Base-by-base conservation (phyloP, 2,113 vertebrate species). In the Phodopus roborovskii region DNA sequence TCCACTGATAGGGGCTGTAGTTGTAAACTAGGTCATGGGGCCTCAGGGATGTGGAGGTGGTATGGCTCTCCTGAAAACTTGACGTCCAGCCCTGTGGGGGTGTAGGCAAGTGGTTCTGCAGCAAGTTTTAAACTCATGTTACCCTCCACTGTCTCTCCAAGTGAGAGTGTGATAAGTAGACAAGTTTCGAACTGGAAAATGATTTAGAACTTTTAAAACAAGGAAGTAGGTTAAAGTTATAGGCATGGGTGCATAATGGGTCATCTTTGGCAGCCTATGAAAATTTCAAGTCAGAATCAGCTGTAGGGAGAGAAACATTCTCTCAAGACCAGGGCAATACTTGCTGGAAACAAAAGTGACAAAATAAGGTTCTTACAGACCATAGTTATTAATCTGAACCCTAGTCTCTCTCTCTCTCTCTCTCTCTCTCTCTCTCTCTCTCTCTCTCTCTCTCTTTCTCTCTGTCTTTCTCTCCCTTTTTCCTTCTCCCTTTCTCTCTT, bases 131-230 rank as follows among this genome's bases (percentile, higher is more conserved):
- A 93, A 82, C 70, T 0, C 1, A 33, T 28, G 45, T 33, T 89
- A 20, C 74, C 5, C 42, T 88, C 50, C 71, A 77, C n/a, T 74
- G 7, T 33, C 56, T 89, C 22, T 94, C 79, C 19, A 91, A 56
- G 39, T 6, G 60, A 71, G 3, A 90, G 39, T 86, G 39, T 2
- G 19, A n/a, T 8, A 45, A 86, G 26, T 15, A 93, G n/a, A 39
- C 62, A 36, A 68, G 15, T 77, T 84, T 93, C 83, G 45, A 88
- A 53, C 60, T 66, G 48, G 22, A 90, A 89, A 96, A 74, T 33
- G 7, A 89, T 62, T 50, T 50, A 8, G 6, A 96, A 45, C 22
- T 42, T 92, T 87, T 50, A n/a, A 73, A 95, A 74, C 33, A 42
- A 95, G 24, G 16, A 56, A 70, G 36, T 2, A 30, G 19, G 3